Evolutionary conservation across 2,888 invertebrate species (phyloP).

Genomic region (Isotomurus palustris): DNA sequence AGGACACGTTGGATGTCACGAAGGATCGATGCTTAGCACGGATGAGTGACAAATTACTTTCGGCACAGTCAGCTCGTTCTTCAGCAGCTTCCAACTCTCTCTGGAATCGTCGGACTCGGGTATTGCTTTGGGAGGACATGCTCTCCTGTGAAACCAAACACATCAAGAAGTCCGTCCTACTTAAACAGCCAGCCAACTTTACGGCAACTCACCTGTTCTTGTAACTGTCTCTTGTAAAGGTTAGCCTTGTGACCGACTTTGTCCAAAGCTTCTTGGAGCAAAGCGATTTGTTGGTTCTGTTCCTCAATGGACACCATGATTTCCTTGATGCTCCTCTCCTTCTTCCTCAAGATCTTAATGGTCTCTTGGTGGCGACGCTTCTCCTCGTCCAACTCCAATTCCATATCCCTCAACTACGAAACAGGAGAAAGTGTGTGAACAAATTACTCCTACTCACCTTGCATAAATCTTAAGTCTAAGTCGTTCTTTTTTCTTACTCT

Average conservation of each 20-base stretch:
- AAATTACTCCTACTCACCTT: background rate
- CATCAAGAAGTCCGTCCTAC: too few relatives aligned
- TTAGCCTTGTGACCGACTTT: constrained; percentile 80
- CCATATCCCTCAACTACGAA: constrained; percentile 76
- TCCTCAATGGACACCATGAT: constrained; percentile 92
- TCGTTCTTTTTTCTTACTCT: constrained; percentile 52
- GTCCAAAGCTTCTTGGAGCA: constrained; percentile 86
- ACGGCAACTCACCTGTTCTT: constrained; percentile 72
- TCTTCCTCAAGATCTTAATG: constrained; percentile 95
- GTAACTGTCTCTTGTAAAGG: constrained; percentile 92
- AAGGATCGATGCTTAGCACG: constrained; percentile 98
- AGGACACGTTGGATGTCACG: constrained; percentile 63
- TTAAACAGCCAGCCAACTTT: too few relatives aligned
- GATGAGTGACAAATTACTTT: constrained; percentile 89
- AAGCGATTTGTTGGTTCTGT: constrained; percentile 89
- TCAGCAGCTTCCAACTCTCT: constrained; percentile 96
- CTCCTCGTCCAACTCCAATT: constrained; percentile 92
- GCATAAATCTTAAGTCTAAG: background rate
- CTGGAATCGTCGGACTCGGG: constrained; percentile 96
- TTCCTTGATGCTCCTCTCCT: constrained; percentile 95
- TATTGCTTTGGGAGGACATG: constrained; percentile 84
- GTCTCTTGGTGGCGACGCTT: constrained; percentile 95
- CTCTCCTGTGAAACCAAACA: constrained; percentile 68
- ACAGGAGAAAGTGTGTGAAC: too few relatives aligned
- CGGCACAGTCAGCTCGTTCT: constrained; percentile 90